phyloP scores from a whole-genome alignment of 2,888 invertebrate genomes.

The Phlogophora meticulosa region DNA sequence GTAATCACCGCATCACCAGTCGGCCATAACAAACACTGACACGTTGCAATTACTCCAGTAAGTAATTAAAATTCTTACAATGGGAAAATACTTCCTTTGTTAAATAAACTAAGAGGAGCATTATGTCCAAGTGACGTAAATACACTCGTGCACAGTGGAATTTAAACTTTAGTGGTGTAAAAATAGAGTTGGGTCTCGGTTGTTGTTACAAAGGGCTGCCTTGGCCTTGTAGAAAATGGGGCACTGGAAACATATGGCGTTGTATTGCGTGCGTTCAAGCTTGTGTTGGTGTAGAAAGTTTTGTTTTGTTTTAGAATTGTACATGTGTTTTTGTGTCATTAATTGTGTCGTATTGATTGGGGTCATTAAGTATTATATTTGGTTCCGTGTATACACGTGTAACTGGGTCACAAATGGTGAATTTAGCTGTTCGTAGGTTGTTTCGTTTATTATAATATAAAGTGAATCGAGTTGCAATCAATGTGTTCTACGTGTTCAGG shows the following conservation, averaged over 20 bases:
- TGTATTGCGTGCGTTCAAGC: slow-evolving; percentile 40
- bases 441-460: no score
- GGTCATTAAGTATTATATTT: slow-evolving; percentile 9
- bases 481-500: no score
- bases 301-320: slow-evolving; percentile 18
- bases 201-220: slow-evolving; percentile 1
- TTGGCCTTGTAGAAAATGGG: slow-evolving; percentile 40
- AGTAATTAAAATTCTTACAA: slow-evolving; percentile 62
- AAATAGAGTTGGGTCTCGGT: background rate
- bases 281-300: slow-evolving; percentile 22
- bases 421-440: background rate
- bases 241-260: slow-evolving; percentile 52
- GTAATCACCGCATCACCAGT: slow-evolving; percentile 47
- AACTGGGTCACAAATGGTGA: background rate
- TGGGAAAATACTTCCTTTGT: slow-evolving; percentile 47
- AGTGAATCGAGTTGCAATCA: no score
- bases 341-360: slow-evolving; percentile 27
- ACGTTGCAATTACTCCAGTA: slow-evolving; percentile 39
- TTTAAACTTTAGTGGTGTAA: background rate
- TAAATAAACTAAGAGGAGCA: slow-evolving; percentile 54
- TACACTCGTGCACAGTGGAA: background rate
- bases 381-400: background rate
- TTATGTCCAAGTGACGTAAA: slow-evolving; percentile 24
- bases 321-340: slow-evolving; percentile 19
- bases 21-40: slow-evolving; percentile 50